These are phyloP conservation scores for Malurus leucopterus DNA, from an alignment of 2,797 vertebrate genomes.

Conservation along the genomic window DNA sequence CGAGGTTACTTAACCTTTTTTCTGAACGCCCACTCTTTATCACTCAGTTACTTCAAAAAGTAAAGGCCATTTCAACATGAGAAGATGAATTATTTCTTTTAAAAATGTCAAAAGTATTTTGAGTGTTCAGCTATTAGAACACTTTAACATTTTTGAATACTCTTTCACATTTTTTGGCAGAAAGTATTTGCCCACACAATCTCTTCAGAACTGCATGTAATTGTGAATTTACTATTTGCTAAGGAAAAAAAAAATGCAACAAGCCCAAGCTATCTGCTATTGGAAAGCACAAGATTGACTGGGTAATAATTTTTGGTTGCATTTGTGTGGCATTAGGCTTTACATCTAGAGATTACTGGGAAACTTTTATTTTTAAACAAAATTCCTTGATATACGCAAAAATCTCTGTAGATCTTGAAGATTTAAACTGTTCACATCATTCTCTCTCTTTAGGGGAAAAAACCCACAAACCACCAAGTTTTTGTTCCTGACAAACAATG, in stretches of 20 bases:
- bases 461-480: neutral
- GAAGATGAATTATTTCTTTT: neutral
- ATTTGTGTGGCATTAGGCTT: neutral
- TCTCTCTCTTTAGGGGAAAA: neutral
- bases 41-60: neutral
- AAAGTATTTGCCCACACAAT: neutral
- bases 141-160: neutral
- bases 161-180: neutral
- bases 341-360: neutral
- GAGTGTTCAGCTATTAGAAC: neutral
- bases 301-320: neutral
- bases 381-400: neutral
- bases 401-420: neutral
- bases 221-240: neutral
- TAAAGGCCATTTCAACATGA: neutral
- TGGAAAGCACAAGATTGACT: neutral
- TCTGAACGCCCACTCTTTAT: neutral
- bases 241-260: neutral
- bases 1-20: neutral
- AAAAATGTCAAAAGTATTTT: neutral
- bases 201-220: neutral
- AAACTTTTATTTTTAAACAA: neutral
- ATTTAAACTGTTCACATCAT: neutral
- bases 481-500: neutral
- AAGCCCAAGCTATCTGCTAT: neutral